Conservation (phyloP, 2,113 vertebrate species). For the Thamnaconus septentrionalis region DNA sequence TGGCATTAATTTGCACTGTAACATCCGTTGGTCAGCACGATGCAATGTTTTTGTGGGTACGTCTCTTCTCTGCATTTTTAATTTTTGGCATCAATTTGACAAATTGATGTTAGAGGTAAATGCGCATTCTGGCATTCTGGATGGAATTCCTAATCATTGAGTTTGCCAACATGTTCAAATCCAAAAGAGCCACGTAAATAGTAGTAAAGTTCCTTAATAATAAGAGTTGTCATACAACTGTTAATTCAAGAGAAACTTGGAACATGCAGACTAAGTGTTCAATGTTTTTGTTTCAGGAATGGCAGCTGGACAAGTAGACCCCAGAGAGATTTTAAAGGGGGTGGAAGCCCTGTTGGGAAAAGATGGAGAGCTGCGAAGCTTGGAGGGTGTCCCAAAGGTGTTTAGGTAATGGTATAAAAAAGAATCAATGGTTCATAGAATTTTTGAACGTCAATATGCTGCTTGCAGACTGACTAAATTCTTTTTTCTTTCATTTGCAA, state of each 20-base stretch:
- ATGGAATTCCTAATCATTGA: no score
- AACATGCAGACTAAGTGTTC: neutral
- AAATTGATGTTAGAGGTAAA: no score
- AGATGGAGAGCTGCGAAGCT: conserved; percentile 89
- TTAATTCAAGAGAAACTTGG: neutral
- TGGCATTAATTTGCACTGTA: no score
- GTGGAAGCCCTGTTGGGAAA: conserved; percentile 89
- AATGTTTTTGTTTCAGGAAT: conserved; percentile 74
- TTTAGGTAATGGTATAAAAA: conserved; percentile 78
- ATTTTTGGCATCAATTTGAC: no score
- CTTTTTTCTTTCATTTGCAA: conserved; percentile 55
- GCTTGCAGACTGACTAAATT: neutral
- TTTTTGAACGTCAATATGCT: neutral
- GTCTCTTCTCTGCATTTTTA: no score
- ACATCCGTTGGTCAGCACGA: no score
- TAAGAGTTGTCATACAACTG: neutral
- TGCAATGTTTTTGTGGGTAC: no score
- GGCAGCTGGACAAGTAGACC: conserved; percentile 91
- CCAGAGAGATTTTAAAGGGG: conserved; percentile 90
- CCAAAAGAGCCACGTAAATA: no score
- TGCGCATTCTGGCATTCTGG: no score
- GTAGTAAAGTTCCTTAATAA: no score
- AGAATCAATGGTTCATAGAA: neutral
- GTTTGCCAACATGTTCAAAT: no score
- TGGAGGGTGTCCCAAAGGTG: conserved; percentile 90